phyloP scores from a whole-genome alignment of 1,140 invertebrate genomes.

The Pseudomyrmex sp. region DNA sequence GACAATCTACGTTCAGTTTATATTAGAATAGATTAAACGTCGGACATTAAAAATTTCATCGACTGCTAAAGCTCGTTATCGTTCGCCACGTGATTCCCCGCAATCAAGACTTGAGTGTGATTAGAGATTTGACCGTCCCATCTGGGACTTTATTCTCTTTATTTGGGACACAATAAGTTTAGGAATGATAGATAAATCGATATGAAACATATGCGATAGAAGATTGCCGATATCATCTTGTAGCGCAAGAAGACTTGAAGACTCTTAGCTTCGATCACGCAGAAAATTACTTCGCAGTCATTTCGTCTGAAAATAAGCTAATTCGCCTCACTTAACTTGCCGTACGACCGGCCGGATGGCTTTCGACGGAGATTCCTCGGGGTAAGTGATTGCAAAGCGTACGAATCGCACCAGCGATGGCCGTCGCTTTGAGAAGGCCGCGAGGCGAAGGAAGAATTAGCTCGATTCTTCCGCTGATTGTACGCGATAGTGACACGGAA shows the following conservation, averaged over 20 bases:
- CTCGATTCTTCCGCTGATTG: constrained; percentile 28
- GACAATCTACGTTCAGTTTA: not conserved
- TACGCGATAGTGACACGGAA: constrained; percentile 15
- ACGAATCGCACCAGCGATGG: constrained; percentile 37
- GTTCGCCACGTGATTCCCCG: not conserved
- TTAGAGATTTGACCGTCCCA: not conserved
- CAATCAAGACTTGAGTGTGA: not conserved
- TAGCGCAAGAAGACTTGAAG: not conserved
- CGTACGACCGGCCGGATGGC: constrained; percentile 8
- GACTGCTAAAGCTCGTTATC: not conserved
- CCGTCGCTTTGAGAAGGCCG: constrained; percentile 4
- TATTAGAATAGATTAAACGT: not conserved
- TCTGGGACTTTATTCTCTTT: not conserved
- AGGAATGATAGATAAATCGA: not conserved
- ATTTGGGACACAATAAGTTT: not conserved
- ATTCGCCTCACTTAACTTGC: constrained; percentile 27
- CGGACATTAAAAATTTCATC: not conserved
- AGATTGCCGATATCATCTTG: not conserved
- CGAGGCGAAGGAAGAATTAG: constrained; percentile 11
- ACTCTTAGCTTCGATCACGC: not conserved
- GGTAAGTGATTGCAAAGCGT: constrained; percentile 23
- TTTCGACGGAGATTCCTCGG: not conserved
- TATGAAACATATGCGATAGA: not conserved
- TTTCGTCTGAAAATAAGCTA: constrained; percentile 21
- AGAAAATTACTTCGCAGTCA: constrained; percentile 3